Base-by-base conservation (phyloP, 2,113 vertebrate species). In the Phainopepla nitens region DNA sequence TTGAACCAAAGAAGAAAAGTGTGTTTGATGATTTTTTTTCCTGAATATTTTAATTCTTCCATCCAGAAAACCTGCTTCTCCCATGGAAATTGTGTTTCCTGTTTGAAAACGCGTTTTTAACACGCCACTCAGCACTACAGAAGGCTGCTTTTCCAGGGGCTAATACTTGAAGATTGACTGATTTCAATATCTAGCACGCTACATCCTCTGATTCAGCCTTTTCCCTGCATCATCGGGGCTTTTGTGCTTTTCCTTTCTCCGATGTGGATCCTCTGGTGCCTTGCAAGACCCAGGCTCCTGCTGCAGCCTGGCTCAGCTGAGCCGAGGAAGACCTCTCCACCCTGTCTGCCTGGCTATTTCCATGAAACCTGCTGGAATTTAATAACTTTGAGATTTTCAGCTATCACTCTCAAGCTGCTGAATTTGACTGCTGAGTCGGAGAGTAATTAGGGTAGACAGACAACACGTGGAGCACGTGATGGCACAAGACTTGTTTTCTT, bases 381-480 rank as follows among this genome's bases (percentile, higher is more conserved):
- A 90, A 84, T 90, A 90, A 78, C 64, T 50, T 57, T 6, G 89
- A 92, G 80, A 83, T 92, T 92, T 93, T 87, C 89, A 90, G 76
- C 93, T 93, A 95, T 87, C 93, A 89, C 51, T 97, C 94, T 93
- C 42, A n/a, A 0, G 2, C 79, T 70, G 64, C 73, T 70, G 76
- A 77, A 73, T 96, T 73, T 83, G 82, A 81, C 92, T 93, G 54
- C 60, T 83, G 90, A 78, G 51, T 51, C 2, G 12, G 64, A 80
- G 80, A 39, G 76, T 86, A 92, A 94, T 90, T 79, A 92, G 80
- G 51, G 60, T 81, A 95, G 90, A 62, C 71, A 94, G 90, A 69
- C 75, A 92, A 65, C 75, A 51, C 7, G 31, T 42, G 76, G 82
- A 68, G 53, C 87, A 57, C 0, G 6, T 51, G 73, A 82, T 69